Evolutionary conservation across 2,888 invertebrate species (phyloP).

Genomic region (Phytoseiulus persimilis): DNA sequence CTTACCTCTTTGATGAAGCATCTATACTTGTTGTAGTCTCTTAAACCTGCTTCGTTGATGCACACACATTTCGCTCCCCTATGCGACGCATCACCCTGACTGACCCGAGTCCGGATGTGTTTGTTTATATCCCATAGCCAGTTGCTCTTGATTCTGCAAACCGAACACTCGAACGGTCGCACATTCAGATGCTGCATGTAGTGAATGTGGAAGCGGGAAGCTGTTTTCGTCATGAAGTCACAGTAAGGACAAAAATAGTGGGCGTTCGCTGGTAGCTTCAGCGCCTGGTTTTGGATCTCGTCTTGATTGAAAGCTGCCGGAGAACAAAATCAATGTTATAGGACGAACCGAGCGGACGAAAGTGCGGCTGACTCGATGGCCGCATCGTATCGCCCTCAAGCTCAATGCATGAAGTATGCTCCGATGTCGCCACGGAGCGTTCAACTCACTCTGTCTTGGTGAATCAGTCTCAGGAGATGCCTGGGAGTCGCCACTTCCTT

Average conservation of each 20-base stretch:
- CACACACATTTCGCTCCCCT: constrained; percentile 64
- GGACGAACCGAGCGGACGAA: too few species aligned
- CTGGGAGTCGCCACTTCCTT: neutral
- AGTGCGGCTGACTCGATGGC: too few species aligned
- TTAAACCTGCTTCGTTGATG: constrained; percentile 77
- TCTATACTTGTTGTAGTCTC: constrained; percentile 86
- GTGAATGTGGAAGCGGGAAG: constrained; percentile 84
- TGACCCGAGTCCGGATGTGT: constrained; percentile 81
- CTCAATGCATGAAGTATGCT: too few species aligned
- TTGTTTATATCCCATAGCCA: constrained; percentile 96
- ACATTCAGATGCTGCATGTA: constrained; percentile 81
- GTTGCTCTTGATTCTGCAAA: constrained; percentile 85
- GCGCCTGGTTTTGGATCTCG: constrained; percentile 36
- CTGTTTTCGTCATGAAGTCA: constrained; percentile 82
- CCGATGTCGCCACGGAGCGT: too few species aligned
- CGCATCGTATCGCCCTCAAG: too few species aligned
- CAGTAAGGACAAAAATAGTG: constrained; percentile 80
- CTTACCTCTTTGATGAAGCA: constrained; percentile 39
- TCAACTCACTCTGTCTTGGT: neutral
- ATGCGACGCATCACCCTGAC: constrained; percentile 67
- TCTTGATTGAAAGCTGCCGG: constrained; percentile 32
- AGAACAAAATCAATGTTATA: neutral
- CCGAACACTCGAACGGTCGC: constrained; percentile 88
- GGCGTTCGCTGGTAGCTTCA: constrained; percentile 38
- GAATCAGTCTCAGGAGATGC: neutral